Conservation (phyloP, 2,113 vertebrate species). For the Jaculus jaculus region DNA sequence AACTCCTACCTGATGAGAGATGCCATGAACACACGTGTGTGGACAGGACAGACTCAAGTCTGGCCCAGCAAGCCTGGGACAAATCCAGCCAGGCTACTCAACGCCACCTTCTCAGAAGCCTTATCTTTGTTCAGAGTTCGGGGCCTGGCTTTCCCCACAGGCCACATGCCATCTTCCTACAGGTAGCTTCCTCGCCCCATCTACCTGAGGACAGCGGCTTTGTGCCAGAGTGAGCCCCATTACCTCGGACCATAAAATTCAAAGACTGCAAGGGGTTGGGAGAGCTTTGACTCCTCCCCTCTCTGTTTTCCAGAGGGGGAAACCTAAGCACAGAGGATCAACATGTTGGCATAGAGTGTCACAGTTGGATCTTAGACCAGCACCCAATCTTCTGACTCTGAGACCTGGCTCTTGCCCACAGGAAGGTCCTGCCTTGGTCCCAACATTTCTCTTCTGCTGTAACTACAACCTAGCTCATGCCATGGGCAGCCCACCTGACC, state of each 20-base stretch:
- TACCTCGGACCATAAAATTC: background rate
- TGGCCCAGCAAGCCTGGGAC: background rate
- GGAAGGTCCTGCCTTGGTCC: background rate
- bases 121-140: background rate
- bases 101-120: background rate
- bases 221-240: accelerated
- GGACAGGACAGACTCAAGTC: background rate
- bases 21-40: accelerated
- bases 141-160: background rate
- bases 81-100: background rate
- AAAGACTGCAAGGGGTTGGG: accelerated
- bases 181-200: background rate
- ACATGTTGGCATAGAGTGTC: accelerated
- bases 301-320: accelerated
- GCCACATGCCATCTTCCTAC: background rate
- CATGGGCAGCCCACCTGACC: background rate
- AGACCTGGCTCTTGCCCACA: background rate
- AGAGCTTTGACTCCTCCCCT: accelerated
- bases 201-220: background rate
- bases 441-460: background rate
- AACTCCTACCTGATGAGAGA: too few relatives aligned
- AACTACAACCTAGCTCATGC: too few relatives aligned
- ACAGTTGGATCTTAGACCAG: background rate
- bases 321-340: background rate
- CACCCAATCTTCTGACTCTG: background rate